Evolutionary conservation across 1,140 invertebrate species (phyloP), one percentile per base, ranked within the genome.

Genomic region (Nixonia krombeini): DNA sequence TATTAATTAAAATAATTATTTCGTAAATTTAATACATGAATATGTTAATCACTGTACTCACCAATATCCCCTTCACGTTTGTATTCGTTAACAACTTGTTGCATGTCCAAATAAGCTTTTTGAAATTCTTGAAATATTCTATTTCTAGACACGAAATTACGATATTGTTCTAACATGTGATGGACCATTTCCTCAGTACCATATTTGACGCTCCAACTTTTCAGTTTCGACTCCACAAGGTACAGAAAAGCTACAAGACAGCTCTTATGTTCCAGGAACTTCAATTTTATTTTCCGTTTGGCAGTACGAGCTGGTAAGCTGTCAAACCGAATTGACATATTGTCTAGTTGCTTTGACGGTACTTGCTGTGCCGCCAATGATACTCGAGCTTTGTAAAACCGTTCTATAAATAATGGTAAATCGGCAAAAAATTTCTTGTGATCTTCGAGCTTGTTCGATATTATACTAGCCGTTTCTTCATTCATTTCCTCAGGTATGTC

Each of bases 111-210:
- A 75, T 92, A 96, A 12, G 94, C 94, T 86, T 94, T 94, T 74
- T 96, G 94, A 84, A 97, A 97, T 84, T 96, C 94, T 81, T 96
- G 93, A 86, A 97, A 96, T 71, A 98, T 93, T 80, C 94, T 91
- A 83, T 95, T 96, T 69, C 90, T 90, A 1, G 94, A 94, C 8
- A 97, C 95, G 86, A 96, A 96, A 86, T 94, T 94, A 65, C 93
- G 89, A 76, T 97, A 97, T 74, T 97, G 94, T 63, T 93, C 91
- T 65, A 97, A 82, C 80, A 96, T 89, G 62, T 91, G 90, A 73
- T 92, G 88, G 1, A 96, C 94, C 76, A 93, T 91, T 51, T 95
- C 91, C 72, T 95, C 90, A 6, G 87, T 85, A 10, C 94, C 94
- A 79, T 96, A 96, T 82, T 97, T 97, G 0, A 91, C 89, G 55